Percentiles rank a stretch among this genome's conserved stretches.
Conservation (phyloP, 2,797 vertebrate genomes). For the Scyliorhinus canicula region DNA sequence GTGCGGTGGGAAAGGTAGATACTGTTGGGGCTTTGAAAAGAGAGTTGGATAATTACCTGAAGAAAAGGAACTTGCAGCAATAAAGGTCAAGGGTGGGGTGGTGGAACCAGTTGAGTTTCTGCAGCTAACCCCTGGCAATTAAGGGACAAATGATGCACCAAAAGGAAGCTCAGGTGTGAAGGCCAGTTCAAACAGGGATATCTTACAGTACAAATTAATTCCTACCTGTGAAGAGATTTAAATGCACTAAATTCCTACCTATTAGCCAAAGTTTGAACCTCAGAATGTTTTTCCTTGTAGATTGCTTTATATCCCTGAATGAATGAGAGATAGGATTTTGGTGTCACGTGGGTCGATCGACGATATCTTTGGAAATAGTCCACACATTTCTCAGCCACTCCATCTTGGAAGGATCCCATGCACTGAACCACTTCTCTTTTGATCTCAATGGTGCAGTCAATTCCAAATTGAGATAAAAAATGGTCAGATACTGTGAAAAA, state of each 20-base stretch:
- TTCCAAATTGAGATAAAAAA: conserved; percentile 80
- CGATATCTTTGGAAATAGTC: conserved; percentile 91
- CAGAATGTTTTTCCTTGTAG: conserved; percentile 76
- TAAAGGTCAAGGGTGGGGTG: neutral
- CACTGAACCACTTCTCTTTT: conserved; percentile 83
- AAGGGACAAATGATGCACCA: neutral
- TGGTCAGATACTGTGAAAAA: conserved; percentile 75
- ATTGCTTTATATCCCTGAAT: conserved; percentile 86
- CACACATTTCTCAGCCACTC: conserved; percentile 84
- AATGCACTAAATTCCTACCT: conserved; percentile 59
- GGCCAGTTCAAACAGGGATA: neutral
- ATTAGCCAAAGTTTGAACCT: conserved; percentile 77
- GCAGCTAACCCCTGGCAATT: neutral
- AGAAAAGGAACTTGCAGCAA: neutral
- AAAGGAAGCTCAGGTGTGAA: neutral
- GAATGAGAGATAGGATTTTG: conserved; percentile 93
- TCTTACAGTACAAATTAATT: neutral
- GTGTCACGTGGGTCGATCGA: conserved; percentile 83
- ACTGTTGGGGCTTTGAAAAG: neutral
- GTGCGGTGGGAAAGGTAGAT: neutral
- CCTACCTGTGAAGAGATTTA: neutral
- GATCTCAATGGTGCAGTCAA: conserved; percentile 73
- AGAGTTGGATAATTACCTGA: neutral
- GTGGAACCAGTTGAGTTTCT: neutral
- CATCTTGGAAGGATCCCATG: conserved; percentile 94